Conservation (phyloP, 2,888 invertebrate species). For the Empis livida region DNA sequence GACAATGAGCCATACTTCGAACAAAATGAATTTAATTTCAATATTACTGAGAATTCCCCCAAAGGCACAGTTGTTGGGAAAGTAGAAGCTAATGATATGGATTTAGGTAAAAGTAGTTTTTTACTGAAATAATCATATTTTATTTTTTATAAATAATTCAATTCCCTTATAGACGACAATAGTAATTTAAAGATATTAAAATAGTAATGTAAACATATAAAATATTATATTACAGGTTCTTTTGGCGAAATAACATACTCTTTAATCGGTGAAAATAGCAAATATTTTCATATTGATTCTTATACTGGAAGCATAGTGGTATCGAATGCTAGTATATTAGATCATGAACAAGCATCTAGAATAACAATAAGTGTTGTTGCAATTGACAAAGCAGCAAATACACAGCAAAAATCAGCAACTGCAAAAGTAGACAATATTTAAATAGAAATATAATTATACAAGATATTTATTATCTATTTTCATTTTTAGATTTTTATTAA, state of each 20-base stretch:
- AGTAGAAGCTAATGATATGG: constrained; percentile 64
- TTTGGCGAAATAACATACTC: constrained; percentile 69
- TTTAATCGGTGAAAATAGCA: constrained; percentile 58
- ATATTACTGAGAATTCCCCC: constrained; percentile 62
- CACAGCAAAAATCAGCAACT: constrained; percentile 54
- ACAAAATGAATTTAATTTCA: constrained; percentile 52
- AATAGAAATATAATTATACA: not conserved
- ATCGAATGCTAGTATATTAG: constrained; percentile 55
- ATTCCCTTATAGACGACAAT: too few species aligned
- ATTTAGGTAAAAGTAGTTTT: constrained; percentile 63
- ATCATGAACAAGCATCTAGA: constrained; percentile 59
- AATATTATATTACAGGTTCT: constrained; percentile 43
- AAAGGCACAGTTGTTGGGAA: constrained; percentile 57
- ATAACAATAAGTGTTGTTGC: constrained; percentile 69
- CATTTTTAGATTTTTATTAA: constrained; percentile 51
- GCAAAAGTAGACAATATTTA: constrained; percentile 44
- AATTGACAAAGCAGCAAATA: constrained; percentile 61
- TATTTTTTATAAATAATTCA: too few species aligned
- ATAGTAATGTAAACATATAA: too few species aligned
- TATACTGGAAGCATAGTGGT: constrained; percentile 65
- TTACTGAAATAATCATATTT: too few species aligned
- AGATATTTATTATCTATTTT: not conserved
- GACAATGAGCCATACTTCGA: constrained; percentile 75
- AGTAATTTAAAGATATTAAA: too few species aligned
- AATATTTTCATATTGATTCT: constrained; percentile 59